A percentile compares a stretch with the other conserved stretches of the same genome.
phyloP scores from a whole-genome alignment of 1,140 invertebrate genomes.

The Pteromalus puparum region DNA sequence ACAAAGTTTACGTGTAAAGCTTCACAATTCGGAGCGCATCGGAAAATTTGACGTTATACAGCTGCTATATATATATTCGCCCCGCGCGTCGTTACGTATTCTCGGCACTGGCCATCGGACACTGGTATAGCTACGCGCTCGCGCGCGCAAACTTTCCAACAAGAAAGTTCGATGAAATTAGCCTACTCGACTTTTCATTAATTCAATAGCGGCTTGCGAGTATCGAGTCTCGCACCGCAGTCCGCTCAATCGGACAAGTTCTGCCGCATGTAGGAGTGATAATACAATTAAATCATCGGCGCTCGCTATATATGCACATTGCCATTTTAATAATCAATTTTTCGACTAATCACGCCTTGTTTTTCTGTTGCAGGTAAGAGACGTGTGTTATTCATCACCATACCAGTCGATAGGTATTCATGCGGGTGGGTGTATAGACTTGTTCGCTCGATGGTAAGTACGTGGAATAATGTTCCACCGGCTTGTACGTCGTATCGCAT shows the following conservation, averaged over 20 bases:
- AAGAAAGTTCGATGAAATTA: constrained; percentile 71
- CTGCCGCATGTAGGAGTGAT: neutral
- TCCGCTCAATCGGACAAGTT: neutral
- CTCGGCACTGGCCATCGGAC: constrained; percentile 57
- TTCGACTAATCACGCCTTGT: neutral
- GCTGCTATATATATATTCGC: constrained; percentile 51
- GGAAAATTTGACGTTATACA: constrained; percentile 4
- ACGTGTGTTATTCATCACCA: neutral
- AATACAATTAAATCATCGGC: neutral
- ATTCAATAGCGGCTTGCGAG: constrained; percentile 59
- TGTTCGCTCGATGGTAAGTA: neutral
- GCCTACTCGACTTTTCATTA: constrained; percentile 67
- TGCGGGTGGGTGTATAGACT: no score
- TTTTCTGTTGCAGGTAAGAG: constrained; percentile 18
- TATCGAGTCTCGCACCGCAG: neutral
- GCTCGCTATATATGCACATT: no score
- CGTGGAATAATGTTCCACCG: neutral
- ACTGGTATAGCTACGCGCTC: constrained; percentile 61
- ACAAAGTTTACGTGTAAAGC: constrained; percentile 2
- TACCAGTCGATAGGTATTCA: neutral
- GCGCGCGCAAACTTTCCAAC: constrained; percentile 63
- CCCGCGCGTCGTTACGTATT: constrained; percentile 65
- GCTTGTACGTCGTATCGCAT: neutral
- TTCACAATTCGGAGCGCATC: constrained; percentile 36
- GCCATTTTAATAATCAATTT: neutral